Conservation (phyloP, 2,113 vertebrate genomes). For the Agelaius phoeniceus region DNA sequence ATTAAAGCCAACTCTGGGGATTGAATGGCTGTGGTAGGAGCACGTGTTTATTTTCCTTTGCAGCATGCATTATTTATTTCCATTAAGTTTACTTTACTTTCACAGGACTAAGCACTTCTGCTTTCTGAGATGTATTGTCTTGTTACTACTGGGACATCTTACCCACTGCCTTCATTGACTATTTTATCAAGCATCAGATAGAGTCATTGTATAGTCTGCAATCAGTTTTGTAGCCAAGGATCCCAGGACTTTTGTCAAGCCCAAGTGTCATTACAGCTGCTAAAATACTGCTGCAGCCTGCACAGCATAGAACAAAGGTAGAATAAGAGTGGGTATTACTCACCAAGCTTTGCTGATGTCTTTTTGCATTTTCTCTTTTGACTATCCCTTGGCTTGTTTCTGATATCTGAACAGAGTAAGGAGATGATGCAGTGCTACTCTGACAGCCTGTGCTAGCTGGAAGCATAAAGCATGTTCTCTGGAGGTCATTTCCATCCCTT, state of each 20-base stretch:
- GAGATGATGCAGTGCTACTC: neutral
- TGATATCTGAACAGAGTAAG: neutral
- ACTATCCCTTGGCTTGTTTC: neutral
- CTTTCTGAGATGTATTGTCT: neutral
- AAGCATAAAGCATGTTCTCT: neutral
- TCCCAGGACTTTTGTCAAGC: neutral
- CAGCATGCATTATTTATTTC: constrained; percentile 21
- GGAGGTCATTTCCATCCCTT: neutral
- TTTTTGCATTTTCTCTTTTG: neutral
- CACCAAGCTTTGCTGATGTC: neutral
- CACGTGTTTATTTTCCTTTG: neutral
- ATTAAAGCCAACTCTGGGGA: neutral
- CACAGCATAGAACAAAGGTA: neutral
- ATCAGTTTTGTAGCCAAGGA: neutral
- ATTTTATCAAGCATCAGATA: neutral
- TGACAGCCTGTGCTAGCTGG: neutral
- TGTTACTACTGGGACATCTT: neutral
- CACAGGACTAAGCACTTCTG: neutral
- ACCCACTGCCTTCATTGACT: neutral
- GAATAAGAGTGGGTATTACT: neutral
- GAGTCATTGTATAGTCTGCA: neutral
- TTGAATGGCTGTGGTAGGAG: neutral
- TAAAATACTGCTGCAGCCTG: neutral
- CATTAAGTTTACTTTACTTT: constrained; percentile 3
- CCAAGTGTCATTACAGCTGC: neutral